Evolutionary conservation across 2,888 invertebrate species (phyloP).

Genomic region (Cryptus armator): DNA sequence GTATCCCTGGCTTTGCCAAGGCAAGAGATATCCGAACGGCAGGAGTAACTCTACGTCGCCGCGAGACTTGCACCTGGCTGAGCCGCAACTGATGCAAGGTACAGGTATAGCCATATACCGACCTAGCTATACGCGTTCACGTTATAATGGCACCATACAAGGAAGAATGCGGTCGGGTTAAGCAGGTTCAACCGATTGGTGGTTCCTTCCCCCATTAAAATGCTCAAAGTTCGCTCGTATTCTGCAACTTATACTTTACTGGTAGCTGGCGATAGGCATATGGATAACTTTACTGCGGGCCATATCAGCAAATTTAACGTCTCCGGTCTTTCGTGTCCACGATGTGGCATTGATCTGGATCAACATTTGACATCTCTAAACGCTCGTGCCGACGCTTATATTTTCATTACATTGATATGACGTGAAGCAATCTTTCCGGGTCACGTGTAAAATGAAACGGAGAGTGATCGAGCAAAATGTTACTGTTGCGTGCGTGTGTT

Average conservation of each 20-base stretch:
- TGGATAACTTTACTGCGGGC: not conserved
- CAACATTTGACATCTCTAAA: not conserved
- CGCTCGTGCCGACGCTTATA: conserved; percentile 11
- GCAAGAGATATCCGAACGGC: conserved; percentile 25
- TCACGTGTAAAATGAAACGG: conserved; percentile 58
- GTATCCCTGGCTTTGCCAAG: not conserved
- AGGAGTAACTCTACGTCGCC: conserved; percentile 45
- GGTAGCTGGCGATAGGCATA: not conserved
- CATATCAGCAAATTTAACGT: not conserved
- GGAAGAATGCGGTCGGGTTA: conserved; percentile 48
- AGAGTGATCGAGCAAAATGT: conserved; percentile 59
- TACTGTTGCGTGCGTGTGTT: conserved; percentile 11
- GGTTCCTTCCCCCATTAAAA: conserved; percentile 43
- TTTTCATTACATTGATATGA: conserved; percentile 37
- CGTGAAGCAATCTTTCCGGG: conserved; percentile 63
- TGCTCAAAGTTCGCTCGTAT: not conserved
- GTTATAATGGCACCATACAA: not conserved
- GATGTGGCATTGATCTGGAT: not conserved
- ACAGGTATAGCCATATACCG: conserved; percentile 1
- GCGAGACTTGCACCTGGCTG: conserved; percentile 58
- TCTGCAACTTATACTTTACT: conserved; percentile 24
- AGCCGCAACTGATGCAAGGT: conserved; percentile 44
- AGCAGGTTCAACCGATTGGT: conserved; percentile 57
- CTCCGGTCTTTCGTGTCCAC: not conserved
- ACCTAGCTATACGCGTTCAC: not conserved